Conservation (phyloP, 1,140 invertebrate species). For the Drosophila persimilis region DNA sequence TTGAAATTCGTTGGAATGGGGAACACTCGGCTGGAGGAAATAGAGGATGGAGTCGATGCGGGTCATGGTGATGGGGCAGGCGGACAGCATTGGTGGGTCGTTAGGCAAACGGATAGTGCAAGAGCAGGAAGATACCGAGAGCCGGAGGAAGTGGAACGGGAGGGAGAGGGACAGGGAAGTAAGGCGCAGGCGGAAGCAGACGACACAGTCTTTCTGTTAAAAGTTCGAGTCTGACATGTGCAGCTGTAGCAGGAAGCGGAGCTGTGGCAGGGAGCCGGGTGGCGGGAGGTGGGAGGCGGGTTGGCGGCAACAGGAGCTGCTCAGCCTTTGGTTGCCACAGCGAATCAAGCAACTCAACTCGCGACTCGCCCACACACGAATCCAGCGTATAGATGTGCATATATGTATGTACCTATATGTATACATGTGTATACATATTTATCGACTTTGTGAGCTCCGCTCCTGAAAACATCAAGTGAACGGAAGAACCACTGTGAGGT, state of each 20-base stretch:
- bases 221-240: constrained; percentile 77
- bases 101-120: constrained; percentile 51
- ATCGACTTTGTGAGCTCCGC: constrained; percentile 79
- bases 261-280: not conserved
- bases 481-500: constrained; percentile 54
- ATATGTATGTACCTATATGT: not conserved
- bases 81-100: constrained; percentile 40
- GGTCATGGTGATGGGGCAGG: not conserved
- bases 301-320: not conserved
- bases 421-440: constrained; percentile 66
- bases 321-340: too few species aligned
- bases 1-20: not conserved
- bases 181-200: constrained; percentile 48
- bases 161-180: not conserved
- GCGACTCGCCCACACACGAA: constrained; percentile 7
- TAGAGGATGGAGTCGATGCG: not conserved
- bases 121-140: not conserved
- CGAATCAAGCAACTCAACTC: constrained; percentile 1
- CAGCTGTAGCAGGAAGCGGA: constrained; percentile 43
- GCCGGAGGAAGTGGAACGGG: not conserved
- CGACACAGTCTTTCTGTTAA: constrained; percentile 70
- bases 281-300: too few species aligned
- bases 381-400: constrained; percentile 1
- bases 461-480: constrained; percentile 78
- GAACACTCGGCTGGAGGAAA: not conserved